Evolutionary conservation across 2,888 invertebrate species (phyloP), one percentile per base, ranked within the genome.

Genomic region (Agriopis aurantiaria): DNA sequence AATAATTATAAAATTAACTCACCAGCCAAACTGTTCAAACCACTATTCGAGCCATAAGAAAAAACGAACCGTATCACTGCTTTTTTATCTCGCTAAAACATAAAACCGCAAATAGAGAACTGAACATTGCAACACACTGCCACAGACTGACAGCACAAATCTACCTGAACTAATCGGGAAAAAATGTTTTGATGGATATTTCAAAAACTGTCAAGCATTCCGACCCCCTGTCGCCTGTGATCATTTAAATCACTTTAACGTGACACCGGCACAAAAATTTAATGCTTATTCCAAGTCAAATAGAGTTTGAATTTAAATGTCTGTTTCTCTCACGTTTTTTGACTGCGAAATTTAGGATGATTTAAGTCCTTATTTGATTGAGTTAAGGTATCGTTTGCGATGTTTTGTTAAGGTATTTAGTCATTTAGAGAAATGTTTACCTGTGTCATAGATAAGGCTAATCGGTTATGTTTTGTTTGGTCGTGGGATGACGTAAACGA

Each of bases 391-490:
- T 70, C 1, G 68, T 75, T 74, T 68, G 51, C 55, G 40, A 23
- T 68, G 63, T 57, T 57, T 9, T 65, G 10, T 59, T 55, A 12
- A 52, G 78, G 83, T 87, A 89, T 90, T 86, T 84, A 88, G 87
- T 87, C 82, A 85, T 89, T 87, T 83, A 68, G 76, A 84, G 87
- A 87, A 88, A 85, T 88, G 86, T 87, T 89, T 92, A 91, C 91
- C 91, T 89, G 88, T 80, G 87, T 80, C 70, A 76, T 59, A 86
- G 91, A 92, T 93, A 91, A 90, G 79, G 77, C 85, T 92, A 91
- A 93, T 93, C 93, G 87, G 88, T 91, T 87, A 90, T 86, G 85
- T 87, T 90, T 89, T 92, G 88, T 92, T 92, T 91, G 87, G 81
- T 80, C 75, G 78, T 72, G 71, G 78, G 74, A 81, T 87, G 86